phyloP scores from a whole-genome alignment of 2,797 vertebrate species.

The Peromyscus eremicus region DNA sequence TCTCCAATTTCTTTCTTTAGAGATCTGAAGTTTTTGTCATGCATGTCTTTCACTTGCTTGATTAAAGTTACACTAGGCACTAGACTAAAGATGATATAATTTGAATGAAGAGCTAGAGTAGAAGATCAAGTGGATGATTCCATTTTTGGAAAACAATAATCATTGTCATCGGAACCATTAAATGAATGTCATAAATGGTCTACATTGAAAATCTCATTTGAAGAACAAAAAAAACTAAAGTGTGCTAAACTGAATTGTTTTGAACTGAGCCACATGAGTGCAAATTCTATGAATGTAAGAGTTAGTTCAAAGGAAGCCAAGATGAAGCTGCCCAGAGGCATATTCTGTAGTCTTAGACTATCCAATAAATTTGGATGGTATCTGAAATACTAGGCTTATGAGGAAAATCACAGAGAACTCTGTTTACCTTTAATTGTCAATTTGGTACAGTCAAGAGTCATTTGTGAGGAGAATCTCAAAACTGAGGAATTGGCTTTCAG shows the following conservation, averaged over 20 bases:
- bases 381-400: background rate
- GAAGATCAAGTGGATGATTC: background rate
- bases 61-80: background rate
- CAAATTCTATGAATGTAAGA: background rate
- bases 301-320: background rate
- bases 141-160: background rate
- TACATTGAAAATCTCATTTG: background rate
- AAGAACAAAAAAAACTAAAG: background rate
- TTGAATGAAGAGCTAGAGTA: background rate
- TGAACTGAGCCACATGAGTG: background rate
- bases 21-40: background rate
- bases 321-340: background rate
- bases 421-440: background rate
- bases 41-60: background rate
- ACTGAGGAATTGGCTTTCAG: background rate
- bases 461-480: background rate
- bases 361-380: background rate
- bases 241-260: background rate
- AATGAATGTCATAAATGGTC: background rate
- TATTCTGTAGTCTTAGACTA: background rate
- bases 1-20: background rate
- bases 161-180: background rate
- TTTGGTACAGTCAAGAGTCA: background rate
- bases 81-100: background rate
- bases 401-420: background rate